These are phyloP conservation scores for Electrophaes corylata DNA, from an alignment of 2,888 invertebrate genomes.

Conservation along the genomic window DNA sequence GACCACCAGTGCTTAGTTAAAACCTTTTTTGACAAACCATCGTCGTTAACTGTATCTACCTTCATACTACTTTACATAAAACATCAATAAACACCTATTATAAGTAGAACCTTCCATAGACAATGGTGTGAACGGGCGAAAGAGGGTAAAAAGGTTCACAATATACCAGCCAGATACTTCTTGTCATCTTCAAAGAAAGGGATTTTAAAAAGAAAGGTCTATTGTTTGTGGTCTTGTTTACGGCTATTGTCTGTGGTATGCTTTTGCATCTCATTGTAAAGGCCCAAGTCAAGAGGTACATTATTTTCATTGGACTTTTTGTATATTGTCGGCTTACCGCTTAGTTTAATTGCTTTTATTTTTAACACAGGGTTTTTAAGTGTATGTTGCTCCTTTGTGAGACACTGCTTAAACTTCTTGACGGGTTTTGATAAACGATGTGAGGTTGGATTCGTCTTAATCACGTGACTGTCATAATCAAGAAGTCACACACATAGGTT, in stretches of 20 bases:
- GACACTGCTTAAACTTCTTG: no score
- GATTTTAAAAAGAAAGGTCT: slow-evolving; percentile 35
- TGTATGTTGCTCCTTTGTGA: no score
- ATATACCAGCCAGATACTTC: slow-evolving; percentile 17
- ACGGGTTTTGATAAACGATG: no score
- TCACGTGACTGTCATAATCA: no score
- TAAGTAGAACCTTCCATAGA: slow-evolving; percentile 1
- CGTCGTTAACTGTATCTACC: not conserved
- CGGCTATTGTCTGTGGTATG: slow-evolving; percentile 30
- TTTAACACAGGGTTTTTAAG: no score
- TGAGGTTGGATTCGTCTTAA: no score
- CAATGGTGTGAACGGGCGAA: not conserved
- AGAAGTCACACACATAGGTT: no score
- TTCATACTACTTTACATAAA: slow-evolving; percentile 1
- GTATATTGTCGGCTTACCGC: not conserved
- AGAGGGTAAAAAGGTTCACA: slow-evolving; percentile 20
- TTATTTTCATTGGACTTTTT: slow-evolving; percentile 5
- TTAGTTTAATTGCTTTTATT: not conserved
- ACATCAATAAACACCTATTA: slow-evolving; percentile 16
- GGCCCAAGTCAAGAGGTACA: slow-evolving; percentile 15
- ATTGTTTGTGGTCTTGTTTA: slow-evolving; percentile 35
- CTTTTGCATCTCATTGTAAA: slow-evolving; percentile 28
- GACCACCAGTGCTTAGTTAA: no score
- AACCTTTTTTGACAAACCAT: no score
- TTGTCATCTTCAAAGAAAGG: slow-evolving; percentile 36